Base-by-base conservation (phyloP, 2,888 invertebrate genomes). In the Priocnemis perturbator region DNA sequence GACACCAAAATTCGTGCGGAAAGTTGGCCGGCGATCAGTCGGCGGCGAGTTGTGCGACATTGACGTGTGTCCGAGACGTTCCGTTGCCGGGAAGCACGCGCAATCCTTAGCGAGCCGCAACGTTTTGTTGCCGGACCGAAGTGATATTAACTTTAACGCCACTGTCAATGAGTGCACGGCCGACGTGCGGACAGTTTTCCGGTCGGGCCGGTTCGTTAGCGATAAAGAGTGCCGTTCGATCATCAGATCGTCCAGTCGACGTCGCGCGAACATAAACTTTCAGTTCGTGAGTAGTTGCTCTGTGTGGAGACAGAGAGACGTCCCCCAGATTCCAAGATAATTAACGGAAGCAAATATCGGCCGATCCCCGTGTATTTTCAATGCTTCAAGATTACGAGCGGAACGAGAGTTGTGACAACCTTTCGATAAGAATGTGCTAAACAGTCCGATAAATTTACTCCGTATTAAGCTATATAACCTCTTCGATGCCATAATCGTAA, bases 111-210 rank as follows among this genome's bases (percentile, higher is more conserved):
- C 47, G 64, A 61, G 45, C 47, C 17, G 52, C 63, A 60, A 57
- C 66, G 67, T 63, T 71, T 52, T 71, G 74, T 79, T 70, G 77
- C 81, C 74, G 80, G 74, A 79, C 69, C 57, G 50, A 57, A 69
- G 61, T 65, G 78, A 76, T 76, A 76, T 73, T 65, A 60, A 19
- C 69, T 64, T 70, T 64, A 48, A 30, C 61, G 53, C 60, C 60
- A 52, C 64, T 72, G 73, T 79, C 76, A 78, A 74, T 71, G 64
- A 69, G 69, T 72, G 71, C 66, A 65, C 62, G 37, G n/a, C 21
- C 68, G 48, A 48, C 19, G 48, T 59, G 59, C 60, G 57, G 44
- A 69, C 21, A 57, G 44, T 61, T 69, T 56, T 21, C 26, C 19
- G 44, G 19, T 20, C 15, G 20, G 48, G 50, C 15, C 50, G n/a